Evolutionary conservation across 2,113 vertebrate species (phyloP).

Genomic region (Bos taurus): ARS-UCD2.0 NC_037336.1:68194001-68194500

Average conservation of each 20-base stretch:
- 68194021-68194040: background rate
- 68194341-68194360: background rate
- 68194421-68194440: background rate
- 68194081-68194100: background rate
- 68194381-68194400: background rate
- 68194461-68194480: background rate
- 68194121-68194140: background rate
- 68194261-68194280: background rate
- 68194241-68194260: background rate
- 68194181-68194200: background rate
- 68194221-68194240: rapidly evolving
- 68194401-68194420: background rate
- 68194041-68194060: background rate
- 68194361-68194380: background rate
- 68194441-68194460: background rate
- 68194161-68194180: too few species aligned
- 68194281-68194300: background rate
- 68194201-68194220: background rate
- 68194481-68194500: background rate
- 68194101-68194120: background rate
- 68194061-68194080: background rate
- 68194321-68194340: background rate
- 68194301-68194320: background rate
- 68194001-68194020: rapidly evolving
- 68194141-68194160: background rate